A percentile compares a stretch with the other conserved stretches of the same genome.
phyloP scores from a whole-genome alignment of 2,797 vertebrate genomes.

The Mus caroli region DNA sequence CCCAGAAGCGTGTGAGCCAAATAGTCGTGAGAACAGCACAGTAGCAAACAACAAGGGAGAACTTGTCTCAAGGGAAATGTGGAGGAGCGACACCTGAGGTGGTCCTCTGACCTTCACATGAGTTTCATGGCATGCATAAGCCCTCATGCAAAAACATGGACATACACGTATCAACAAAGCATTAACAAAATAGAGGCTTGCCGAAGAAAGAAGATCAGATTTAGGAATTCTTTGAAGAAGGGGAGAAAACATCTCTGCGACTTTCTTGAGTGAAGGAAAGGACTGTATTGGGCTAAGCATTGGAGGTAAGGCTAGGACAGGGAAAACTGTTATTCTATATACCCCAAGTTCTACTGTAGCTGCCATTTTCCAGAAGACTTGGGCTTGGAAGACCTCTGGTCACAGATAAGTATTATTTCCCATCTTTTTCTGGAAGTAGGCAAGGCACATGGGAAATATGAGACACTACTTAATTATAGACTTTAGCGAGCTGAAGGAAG shows the following conservation, averaged over 20 bases:
- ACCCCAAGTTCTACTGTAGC: background rate
- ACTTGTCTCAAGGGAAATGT: background rate
- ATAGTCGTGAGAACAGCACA: background rate
- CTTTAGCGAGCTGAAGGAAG: background rate
- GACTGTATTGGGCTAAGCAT: background rate
- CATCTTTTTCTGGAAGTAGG: background rate
- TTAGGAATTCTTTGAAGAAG: slow-evolving; percentile 26
- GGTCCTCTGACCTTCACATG: background rate
- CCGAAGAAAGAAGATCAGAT: slow-evolving; percentile 16
- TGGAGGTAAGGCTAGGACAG: background rate
- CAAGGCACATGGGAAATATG: background rate
- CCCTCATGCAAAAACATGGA: background rate
- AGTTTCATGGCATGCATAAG: background rate
- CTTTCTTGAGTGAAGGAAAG: background rate
- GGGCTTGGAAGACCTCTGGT: background rate
- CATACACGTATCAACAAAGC: background rate
- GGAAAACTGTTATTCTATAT: background rate
- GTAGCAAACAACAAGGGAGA: background rate
- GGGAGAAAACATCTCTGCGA: background rate
- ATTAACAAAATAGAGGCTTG: slow-evolving; percentile 4
- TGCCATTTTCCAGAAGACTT: background rate
- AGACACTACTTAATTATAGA: slow-evolving; percentile 48
- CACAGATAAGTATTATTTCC: background rate
- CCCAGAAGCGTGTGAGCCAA: background rate
- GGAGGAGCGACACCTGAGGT: background rate